Conservation (phyloP, 2,797 vertebrate species). For the Etheostoma perlongum region DNA sequence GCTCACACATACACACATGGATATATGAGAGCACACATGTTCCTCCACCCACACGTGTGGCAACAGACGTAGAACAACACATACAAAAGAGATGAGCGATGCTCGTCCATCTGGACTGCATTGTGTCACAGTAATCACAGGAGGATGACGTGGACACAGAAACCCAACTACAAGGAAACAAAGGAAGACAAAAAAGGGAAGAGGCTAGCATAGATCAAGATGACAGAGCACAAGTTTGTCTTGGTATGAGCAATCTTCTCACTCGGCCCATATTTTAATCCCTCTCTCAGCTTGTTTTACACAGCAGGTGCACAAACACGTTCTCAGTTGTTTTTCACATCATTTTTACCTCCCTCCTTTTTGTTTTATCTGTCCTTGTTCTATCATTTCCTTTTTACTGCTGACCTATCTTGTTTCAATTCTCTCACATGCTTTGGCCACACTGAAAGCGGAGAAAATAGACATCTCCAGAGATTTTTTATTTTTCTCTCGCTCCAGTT, state of each 20-base stretch:
- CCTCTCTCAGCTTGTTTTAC: slow-evolving; percentile 22
- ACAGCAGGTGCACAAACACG: slow-evolving; percentile 48
- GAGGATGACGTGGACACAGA: slow-evolving; percentile 15
- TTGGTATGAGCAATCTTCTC: slow-evolving; percentile 28
- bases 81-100: slow-evolving; percentile 39
- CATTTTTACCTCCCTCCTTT: neutral
- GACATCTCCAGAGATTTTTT: slow-evolving; percentile 19
- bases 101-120: slow-evolving; percentile 67
- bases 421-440: slow-evolving; percentile 15
- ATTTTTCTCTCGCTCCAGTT: slow-evolving; percentile 23
- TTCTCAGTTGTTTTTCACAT: neutral
- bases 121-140: slow-evolving; percentile 44
- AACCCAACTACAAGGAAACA: neutral
- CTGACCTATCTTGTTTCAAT: slow-evolving; percentile 41
- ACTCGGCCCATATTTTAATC: neutral
- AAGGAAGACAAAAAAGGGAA: slow-evolving; percentile 9
- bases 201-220: slow-evolving; percentile 14
- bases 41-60: slow-evolving; percentile 44
- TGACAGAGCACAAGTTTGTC: slow-evolving; percentile 21
- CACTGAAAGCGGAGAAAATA: slow-evolving; percentile 7
- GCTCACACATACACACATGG: slow-evolving; percentile 23
- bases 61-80: slow-evolving; percentile 40
- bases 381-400: slow-evolving; percentile 34
- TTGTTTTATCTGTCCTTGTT: slow-evolving; percentile 29
- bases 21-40: slow-evolving; percentile 35